Conservation (phyloP, 2,888 invertebrate species). For the Heliconius cydno region DNA sequence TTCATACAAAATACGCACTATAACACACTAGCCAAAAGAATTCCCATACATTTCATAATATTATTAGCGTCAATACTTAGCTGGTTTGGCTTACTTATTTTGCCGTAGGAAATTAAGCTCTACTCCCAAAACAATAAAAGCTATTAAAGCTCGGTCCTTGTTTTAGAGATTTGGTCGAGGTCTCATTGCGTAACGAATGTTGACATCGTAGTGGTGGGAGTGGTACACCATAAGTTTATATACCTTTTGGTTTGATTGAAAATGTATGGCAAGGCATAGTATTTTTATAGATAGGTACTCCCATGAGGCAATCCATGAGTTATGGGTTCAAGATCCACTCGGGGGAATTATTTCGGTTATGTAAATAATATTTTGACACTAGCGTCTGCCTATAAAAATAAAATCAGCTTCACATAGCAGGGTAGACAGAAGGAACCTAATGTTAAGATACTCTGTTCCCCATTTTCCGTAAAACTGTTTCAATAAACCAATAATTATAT, state of each 20-base stretch:
- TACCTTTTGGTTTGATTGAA: not conserved
- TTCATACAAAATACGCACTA: slow-evolving; percentile 2
- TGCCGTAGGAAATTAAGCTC: slow-evolving; percentile 44
- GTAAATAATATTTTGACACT: too few relatives aligned
- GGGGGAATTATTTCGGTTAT: too few relatives aligned
- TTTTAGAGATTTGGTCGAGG: slow-evolving; percentile 59
- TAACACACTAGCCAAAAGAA: slow-evolving; percentile 40
- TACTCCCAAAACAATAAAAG: slow-evolving; percentile 41
- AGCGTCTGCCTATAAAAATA: too few relatives aligned
- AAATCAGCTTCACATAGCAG: not conserved
- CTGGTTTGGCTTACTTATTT: slow-evolving; percentile 54
- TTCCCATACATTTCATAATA: slow-evolving; percentile 61
- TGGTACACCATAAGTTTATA: slow-evolving; percentile 52
- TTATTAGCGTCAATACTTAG: slow-evolving; percentile 52
- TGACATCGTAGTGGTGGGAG: slow-evolving; percentile 68
- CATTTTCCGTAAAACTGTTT: not conserved
- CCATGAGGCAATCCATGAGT: not conserved
- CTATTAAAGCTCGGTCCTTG: slow-evolving; percentile 27
- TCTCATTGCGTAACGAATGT: slow-evolving; percentile 77
- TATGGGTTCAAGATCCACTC: not conserved
- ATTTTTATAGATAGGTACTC: not conserved
- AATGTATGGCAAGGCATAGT: not conserved
- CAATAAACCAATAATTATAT: too few relatives aligned
- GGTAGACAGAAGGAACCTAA: not conserved
- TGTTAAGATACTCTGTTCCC: not conserved